These are phyloP conservation scores for Aphaenogaster ashmeadi DNA, from an alignment of 1,140 invertebrate species.

Conservation along the genomic window DNA sequence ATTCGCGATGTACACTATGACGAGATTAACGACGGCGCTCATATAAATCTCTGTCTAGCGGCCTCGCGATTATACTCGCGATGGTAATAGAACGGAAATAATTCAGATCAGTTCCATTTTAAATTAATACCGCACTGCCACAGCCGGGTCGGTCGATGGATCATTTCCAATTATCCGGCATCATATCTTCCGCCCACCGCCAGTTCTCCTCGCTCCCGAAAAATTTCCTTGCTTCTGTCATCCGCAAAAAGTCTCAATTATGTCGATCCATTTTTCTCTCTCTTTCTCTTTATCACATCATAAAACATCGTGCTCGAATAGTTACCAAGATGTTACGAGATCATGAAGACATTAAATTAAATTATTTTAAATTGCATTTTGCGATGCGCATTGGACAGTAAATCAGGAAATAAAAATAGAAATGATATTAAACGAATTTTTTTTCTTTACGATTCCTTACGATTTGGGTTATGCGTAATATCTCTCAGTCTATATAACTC, in stretches of 20 bases:
- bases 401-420: background rate
- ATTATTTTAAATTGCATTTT: background rate
- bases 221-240: constrained; percentile 18
- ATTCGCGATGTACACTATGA: constrained; percentile 11
- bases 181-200: background rate
- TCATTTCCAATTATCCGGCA: constrained; percentile 68
- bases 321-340: background rate
- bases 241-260: constrained; percentile 5
- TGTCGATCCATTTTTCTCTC: background rate
- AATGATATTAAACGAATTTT: background rate
- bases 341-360: background rate
- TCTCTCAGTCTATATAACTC: background rate
- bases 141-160: constrained; percentile 56
- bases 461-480: background rate
- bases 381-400: background rate
- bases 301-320: constrained; percentile 14
- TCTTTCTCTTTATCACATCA: background rate
- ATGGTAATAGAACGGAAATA: constrained; percentile 73
- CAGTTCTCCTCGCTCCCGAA: background rate
- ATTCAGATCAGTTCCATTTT: constrained; percentile 61
- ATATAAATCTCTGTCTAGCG: background rate
- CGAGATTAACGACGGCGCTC: constrained; percentile 21
- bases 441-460: background rate
- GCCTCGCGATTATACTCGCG: constrained; percentile 21
- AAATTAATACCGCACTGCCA: constrained; percentile 37